Base-by-base conservation (phyloP, 2,113 vertebrate species). In the Calypte anna region DNA sequence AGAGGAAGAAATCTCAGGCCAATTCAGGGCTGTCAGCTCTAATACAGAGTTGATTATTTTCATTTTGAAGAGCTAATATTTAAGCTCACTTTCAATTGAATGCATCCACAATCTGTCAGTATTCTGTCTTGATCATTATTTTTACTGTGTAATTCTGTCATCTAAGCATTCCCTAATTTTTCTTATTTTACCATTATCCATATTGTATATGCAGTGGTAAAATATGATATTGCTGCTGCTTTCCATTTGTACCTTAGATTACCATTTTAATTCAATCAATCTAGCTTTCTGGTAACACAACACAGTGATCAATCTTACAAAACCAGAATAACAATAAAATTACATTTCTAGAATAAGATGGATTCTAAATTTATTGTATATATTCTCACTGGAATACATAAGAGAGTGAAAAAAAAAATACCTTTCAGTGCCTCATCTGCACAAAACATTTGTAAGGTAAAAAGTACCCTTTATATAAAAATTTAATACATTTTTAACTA, bases 191-290 rank as follows among this genome's bases (percentile, higher is more conserved):
- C 59, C 80, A 78, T 74, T 94, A 93, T 68, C 69, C 86, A 57
- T 75, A 67, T 62, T 92, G 64, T 82, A 38, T 68, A n/a, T 64
- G 66, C 82, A 91, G 76, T 50, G 53, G 53, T 94, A 94, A 96
- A 75, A 73, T 82, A 90, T 69, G 82, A 90, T 69, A 83, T 23
- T 86, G 77, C 81, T 87, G 51, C 83, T 93, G 86, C 68, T 92
- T 92, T 93, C 93, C 91, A 91, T 93, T 94, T 94, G 83, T 86
- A 83, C 64, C 61, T 59, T 55, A 95, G 81, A 96, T 94, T 91
- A 96, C 87, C 15, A 10, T 85, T 96, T 96, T 95, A 97, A 96
- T 94, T 96, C 50, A 23, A 91, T 96, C 93, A 82, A 15, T 92
- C 81, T 85, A 33, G 70, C 83, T 87, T 89, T 70, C 80, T n/a